Conservation (phyloP, 2,113 vertebrate genomes). For the Perccottus glenii region DNA sequence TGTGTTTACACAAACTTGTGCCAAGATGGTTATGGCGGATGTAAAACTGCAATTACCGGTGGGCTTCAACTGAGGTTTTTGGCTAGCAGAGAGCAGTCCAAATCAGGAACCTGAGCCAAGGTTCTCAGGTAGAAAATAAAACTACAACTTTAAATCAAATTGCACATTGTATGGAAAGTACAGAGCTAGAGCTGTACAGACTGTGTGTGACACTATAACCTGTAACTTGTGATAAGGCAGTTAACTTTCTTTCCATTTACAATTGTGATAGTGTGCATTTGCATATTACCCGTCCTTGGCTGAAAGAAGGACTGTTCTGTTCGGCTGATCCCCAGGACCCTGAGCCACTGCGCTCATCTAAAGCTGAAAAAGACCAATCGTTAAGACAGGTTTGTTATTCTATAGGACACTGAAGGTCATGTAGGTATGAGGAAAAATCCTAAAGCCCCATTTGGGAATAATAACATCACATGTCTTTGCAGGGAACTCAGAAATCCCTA, state of each 20-base stretch:
- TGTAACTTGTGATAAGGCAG: conserved; percentile 54
- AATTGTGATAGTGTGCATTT: conserved; percentile 9
- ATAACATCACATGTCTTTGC: conserved; percentile 18
- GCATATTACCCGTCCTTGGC: conserved; percentile 89
- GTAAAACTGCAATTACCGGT: conserved; percentile 75
- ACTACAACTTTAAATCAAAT: conserved; percentile 71
- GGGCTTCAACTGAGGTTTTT: conserved; percentile 72
- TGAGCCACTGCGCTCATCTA: conserved; percentile 90
- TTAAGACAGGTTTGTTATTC: conserved; percentile 41
- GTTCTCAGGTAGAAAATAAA: conserved; percentile 72
- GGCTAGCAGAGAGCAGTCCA: conserved; percentile 68
- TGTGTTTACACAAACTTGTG: conserved; percentile 73
- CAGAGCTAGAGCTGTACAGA: conserved; percentile 42
- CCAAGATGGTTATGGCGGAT: conserved; percentile 74
- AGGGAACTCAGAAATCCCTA: conserved; percentile 13
- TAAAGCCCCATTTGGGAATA: conserved; percentile 9
- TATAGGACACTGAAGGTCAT: conserved; percentile 4
- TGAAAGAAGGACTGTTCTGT: conserved; percentile 93
- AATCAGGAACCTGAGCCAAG: conserved; percentile 65
- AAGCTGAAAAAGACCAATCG: conserved; percentile 72
- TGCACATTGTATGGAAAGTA: conserved; percentile 46
- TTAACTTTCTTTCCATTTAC: conserved; percentile 30
- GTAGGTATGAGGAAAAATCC: conserved; percentile 1
- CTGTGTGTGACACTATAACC: conserved; percentile 35
- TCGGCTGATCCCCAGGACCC: conserved; percentile 91